These are phyloP conservation scores for Hippocampus mohnikei DNA, from an alignment of 2,113 vertebrate species.

Conservation along the genomic window DNA sequence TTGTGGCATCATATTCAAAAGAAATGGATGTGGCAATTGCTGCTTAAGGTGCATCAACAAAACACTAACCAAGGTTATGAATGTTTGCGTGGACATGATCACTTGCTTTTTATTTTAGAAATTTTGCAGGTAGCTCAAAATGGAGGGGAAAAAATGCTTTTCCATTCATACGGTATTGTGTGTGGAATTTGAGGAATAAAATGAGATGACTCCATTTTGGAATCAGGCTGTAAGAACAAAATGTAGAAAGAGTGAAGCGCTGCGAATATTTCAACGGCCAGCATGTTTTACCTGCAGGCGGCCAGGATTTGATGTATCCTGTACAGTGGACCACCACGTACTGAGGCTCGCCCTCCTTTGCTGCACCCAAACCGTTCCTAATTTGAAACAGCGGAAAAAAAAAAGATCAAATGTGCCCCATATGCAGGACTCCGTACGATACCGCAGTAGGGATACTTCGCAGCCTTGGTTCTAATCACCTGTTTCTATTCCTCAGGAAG, in stretches of 20 bases:
- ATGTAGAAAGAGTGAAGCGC: background rate
- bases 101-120: background rate
- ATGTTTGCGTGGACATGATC: background rate
- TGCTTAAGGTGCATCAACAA: too few relatives aligned
- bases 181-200: too few relatives aligned
- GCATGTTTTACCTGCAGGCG: conserved; percentile 82
- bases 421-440: background rate
- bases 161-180: too few relatives aligned
- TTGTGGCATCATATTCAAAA: too few relatives aligned
- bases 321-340: conserved; percentile 97
- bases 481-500: conserved; percentile 87
- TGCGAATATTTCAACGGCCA: background rate
- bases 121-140: too few relatives aligned
- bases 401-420: background rate
- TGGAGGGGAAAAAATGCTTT: too few relatives aligned
- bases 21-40: too few relatives aligned
- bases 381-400: conserved; percentile 1
- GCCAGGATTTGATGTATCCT: conserved; percentile 97
- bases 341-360: conserved; percentile 90
- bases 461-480: conserved; percentile 64
- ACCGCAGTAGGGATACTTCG: background rate
- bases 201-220: too few relatives aligned
- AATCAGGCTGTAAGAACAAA: too few relatives aligned
- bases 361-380: conserved; percentile 83
- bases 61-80: background rate